phyloP scores from a whole-genome alignment of 2,888 invertebrate species.

The Chorisops tibialis region DNA sequence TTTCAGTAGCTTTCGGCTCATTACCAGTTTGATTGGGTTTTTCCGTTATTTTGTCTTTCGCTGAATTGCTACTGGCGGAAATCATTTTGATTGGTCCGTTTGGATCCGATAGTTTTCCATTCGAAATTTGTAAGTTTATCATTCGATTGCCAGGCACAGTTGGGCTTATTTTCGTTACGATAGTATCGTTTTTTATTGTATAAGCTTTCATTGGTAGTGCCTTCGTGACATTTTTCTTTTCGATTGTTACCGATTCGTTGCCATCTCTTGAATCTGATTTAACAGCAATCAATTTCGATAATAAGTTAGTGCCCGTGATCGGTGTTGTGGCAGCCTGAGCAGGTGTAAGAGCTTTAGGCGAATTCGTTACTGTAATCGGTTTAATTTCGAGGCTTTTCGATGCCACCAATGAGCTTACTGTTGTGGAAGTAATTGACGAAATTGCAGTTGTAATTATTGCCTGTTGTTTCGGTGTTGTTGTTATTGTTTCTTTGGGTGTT shows the following conservation, averaged over 20 bases:
- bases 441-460: not conserved
- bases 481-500: not conserved
- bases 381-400: constrained; percentile 27
- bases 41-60: not conserved
- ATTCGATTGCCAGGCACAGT: not conserved
- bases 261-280: not conserved
- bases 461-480: not conserved
- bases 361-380: constrained; percentile 23
- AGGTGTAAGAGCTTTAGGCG: constrained; percentile 21
- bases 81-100: constrained; percentile 15
- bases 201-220: not conserved
- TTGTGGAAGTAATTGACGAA: not conserved
- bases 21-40: not conserved
- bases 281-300: constrained; percentile 7
- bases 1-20: not conserved
- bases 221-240: constrained; percentile 2
- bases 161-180: not conserved
- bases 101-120: constrained; percentile 27
- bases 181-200: not conserved
- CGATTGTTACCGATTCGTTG: constrained; percentile 11
- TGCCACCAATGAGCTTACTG: constrained; percentile 7
- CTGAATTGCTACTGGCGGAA: constrained; percentile 1
- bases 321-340: constrained; percentile 28
- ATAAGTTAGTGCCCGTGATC: not conserved
- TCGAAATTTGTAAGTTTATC: constrained; percentile 29